A percentile compares a stretch with the other conserved stretches of the same genome.
Conservation (phyloP, 2,113 vertebrate species). For the Phalacrocorax pelagicus region DNA sequence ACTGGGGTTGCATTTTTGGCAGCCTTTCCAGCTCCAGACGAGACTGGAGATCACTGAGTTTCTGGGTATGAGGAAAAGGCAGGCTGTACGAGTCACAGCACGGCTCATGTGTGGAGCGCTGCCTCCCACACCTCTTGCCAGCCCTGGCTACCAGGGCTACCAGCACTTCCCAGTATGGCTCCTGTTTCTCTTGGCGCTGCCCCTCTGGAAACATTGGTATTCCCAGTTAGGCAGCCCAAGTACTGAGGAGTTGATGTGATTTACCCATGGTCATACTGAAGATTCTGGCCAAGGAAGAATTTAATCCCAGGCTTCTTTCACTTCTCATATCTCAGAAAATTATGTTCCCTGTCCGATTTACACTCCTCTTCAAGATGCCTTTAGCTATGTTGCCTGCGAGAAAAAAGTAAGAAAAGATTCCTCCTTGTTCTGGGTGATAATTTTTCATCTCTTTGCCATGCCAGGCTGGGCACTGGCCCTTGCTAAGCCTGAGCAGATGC, state of each 20-base stretch:
- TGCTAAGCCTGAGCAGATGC: not conserved
- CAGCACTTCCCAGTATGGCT: not conserved
- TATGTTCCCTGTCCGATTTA: not conserved
- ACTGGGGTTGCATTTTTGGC: not conserved
- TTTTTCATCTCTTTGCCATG: not conserved
- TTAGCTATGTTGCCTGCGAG: not conserved
- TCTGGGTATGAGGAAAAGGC: not conserved
- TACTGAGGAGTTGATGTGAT: not conserved
- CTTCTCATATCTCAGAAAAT: not conserved
- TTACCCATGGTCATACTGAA: not conserved
- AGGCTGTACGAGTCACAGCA: not conserved
- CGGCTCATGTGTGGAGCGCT: fast-evolving
- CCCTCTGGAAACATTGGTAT: not conserved
- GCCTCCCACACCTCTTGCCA: not conserved
- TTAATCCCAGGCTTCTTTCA: not conserved
- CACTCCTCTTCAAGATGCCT: not conserved
- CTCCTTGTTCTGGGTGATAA: not conserved
- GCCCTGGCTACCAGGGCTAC: not conserved
- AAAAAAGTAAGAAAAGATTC: not conserved
- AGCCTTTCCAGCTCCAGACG: not conserved
- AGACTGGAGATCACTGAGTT: not conserved
- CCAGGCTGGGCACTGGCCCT: not conserved
- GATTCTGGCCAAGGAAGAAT: not conserved
- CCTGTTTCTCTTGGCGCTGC: not conserved
- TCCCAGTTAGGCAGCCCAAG: not conserved